These are phyloP conservation scores for Eumerus sabulonum DNA, from an alignment of 2,888 invertebrate species.

Conservation along the genomic window DNA sequence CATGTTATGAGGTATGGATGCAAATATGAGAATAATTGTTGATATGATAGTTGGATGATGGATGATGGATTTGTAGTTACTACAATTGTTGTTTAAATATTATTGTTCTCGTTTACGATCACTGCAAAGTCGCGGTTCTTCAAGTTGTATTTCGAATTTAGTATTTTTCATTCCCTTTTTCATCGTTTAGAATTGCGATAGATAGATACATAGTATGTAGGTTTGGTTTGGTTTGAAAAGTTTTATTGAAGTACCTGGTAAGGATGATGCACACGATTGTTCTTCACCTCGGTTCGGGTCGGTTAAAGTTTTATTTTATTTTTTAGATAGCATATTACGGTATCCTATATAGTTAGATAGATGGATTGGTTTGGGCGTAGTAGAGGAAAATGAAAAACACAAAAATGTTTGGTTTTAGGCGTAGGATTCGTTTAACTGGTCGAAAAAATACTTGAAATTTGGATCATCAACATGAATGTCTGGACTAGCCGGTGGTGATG, in stretches of 20 bases:
- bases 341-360: slow-evolving; percentile 30
- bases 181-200: too few species aligned
- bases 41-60: too few species aligned
- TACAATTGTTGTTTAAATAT: slow-evolving; percentile 51
- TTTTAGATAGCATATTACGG: slow-evolving; percentile 4
- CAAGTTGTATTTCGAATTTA: slow-evolving; percentile 59
- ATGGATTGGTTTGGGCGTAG: slow-evolving; percentile 34
- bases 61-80: slow-evolving; percentile 58
- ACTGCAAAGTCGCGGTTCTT: slow-evolving; percentile 65
- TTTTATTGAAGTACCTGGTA: slow-evolving; percentile 42
- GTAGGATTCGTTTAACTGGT: slow-evolving; percentile 65
- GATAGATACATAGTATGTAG: too few species aligned
- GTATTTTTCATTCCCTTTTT: slow-evolving; percentile 45
- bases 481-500: slow-evolving; percentile 71
- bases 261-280: not conserved
- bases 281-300: not conserved
- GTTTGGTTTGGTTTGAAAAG: slow-evolving; percentile 43
- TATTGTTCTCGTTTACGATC: slow-evolving; percentile 63
- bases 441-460: slow-evolving; percentile 67
- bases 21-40: slow-evolving; percentile 13
- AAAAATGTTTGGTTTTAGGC: slow-evolving; percentile 51
- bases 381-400: slow-evolving; percentile 54
- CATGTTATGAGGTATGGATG: slow-evolving; percentile 53
- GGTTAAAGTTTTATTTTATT: not conserved
- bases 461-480: slow-evolving; percentile 74